A percentile compares a stretch with the other conserved stretches of the same genome.
Conservation (phyloP, 2,113 vertebrate species). For the Mobula hypostoma region DNA sequence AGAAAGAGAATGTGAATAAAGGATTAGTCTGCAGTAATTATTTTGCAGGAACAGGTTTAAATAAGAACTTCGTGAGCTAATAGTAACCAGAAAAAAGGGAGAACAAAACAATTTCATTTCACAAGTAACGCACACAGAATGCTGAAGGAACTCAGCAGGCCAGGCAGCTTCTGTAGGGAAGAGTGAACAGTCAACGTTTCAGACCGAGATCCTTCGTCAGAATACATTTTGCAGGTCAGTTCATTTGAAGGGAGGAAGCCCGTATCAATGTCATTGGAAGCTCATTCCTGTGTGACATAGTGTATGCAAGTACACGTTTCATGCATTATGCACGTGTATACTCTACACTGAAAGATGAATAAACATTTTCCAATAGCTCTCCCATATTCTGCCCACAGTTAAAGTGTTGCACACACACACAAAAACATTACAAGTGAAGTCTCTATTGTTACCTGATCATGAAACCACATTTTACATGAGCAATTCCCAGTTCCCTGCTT, state of each 20-base stretch:
- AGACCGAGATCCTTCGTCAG: too few relatives aligned
- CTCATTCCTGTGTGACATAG: not conserved
- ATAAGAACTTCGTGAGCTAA: not conserved
- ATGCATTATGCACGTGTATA: too few relatives aligned
- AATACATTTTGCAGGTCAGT: not conserved
- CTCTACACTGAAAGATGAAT: too few relatives aligned
- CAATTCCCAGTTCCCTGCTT: not conserved
- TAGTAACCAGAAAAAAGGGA: not conserved
- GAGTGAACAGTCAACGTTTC: too few relatives aligned
- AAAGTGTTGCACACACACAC: too few relatives aligned
- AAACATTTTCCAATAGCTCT: too few relatives aligned
- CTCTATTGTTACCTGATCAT: not conserved
- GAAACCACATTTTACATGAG: not conserved
- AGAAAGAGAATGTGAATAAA: not conserved
- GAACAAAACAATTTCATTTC: too few relatives aligned
- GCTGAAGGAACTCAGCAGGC: too few relatives aligned
- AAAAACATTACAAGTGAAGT: not conserved
- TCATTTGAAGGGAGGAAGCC: not conserved
- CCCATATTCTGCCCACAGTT: too few relatives aligned
- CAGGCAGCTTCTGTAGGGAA: too few relatives aligned
- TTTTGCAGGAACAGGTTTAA: not conserved
- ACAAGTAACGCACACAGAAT: too few relatives aligned
- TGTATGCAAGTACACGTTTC: too few relatives aligned
- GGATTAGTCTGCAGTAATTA: not conserved
- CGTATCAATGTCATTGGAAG: not conserved